Percentiles rank a stretch among this genome's conserved stretches.
Conservation (phyloP, 2,113 vertebrate species). For the Cyprinodon brontotheroides region DNA sequence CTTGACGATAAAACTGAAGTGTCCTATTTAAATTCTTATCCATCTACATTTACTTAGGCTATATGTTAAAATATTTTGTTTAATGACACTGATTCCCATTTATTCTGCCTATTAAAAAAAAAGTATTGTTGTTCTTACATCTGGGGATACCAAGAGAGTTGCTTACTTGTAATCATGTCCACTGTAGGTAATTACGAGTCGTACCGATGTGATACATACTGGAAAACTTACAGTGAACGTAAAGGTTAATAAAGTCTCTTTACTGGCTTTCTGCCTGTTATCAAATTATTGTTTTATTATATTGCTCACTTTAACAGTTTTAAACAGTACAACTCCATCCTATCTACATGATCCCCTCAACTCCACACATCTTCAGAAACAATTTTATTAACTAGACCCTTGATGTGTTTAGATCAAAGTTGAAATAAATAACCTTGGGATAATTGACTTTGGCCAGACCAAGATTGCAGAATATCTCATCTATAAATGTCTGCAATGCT, state of each 20-base stretch:
- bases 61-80: no score
- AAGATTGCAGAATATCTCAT: not conserved
- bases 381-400: not conserved
- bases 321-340: not conserved
- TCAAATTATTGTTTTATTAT: not conserved
- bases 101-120: not conserved
- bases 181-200: no score
- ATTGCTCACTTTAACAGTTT: not conserved
- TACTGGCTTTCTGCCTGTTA: not conserved
- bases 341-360: not conserved
- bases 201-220: no score
- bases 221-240: no score
- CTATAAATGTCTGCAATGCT: no score
- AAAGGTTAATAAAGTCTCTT: not conserved
- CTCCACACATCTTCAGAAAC: not conserved
- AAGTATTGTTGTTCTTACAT: no score
- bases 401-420: not conserved
- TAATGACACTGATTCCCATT: no score
- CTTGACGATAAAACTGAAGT: not conserved
- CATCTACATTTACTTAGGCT: no score
- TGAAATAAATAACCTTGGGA: not conserved
- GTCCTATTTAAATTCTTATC: no score
- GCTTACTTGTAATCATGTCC: no score
- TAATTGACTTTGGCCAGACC: not conserved
- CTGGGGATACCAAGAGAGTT: no score